Base-by-base conservation (phyloP, 2,797 vertebrate genomes). In the Brotogeris chrysoptera region DNA sequence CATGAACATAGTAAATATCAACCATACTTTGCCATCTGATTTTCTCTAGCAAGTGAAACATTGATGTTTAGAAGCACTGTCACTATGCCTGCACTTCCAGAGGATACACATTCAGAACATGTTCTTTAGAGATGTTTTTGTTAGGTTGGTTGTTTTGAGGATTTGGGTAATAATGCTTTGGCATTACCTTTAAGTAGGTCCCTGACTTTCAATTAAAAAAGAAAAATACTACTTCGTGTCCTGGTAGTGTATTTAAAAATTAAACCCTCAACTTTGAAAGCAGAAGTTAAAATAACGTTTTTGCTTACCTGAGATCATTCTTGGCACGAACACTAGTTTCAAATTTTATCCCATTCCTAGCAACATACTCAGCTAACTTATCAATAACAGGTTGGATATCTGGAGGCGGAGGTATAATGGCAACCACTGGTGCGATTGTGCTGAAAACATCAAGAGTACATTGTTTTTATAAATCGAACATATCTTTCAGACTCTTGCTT, bases 311-410 rank as follows among this genome's bases (percentile, higher is more conserved):
- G 17, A 98, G 98, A 96, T 99, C 99, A 15, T 99, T 99, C 98
- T 99, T 99, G 97, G 99, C 99, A 80, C 98, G 98, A 47, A 99
- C 99, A 12, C 99, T 99, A 81, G 98, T 98, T 98, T 99, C 99
- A 88, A 99, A 99, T 97, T 99, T 99, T 47, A 99, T 94, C 32
- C 99, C 99, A 9, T 99, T 99, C 88, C 99, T 98, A n/a, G 99
- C 99, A 47, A 99, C 99, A 4, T 99, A 99, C 77, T 99, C 99
- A 1, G 99, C 99, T 84, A 99, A 97, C 95, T 99, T 99, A 98
- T 99, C 99, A 64, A 99, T 99, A 96, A 99, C 99, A 11, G 99
- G 99, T 63, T 99, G 99, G 92, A 99, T 98, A 97, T 99, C 99
- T 1, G 99, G 99, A 11, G 99, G 99, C 6, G 99, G 99, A 69